Conservation (phyloP, 2,797 vertebrate species). For the Xerus rutilus region DNA sequence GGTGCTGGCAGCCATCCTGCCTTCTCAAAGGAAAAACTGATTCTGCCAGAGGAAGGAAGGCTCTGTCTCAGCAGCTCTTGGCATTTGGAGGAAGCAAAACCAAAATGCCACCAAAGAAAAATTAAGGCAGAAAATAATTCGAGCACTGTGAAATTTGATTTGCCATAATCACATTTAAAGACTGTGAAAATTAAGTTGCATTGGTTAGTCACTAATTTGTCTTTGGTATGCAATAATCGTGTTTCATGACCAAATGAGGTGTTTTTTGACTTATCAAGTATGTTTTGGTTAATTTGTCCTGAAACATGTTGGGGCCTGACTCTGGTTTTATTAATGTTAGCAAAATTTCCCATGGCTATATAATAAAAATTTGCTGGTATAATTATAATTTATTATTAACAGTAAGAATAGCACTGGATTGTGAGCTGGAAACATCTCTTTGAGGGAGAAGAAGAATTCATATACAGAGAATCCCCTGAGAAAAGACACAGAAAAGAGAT, state of each 20-base stretch:
- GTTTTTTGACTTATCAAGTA: not conserved
- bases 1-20: not conserved
- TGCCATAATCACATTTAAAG: not conserved
- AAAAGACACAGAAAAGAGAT: not conserved
- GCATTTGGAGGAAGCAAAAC: not conserved
- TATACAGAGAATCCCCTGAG: not conserved
- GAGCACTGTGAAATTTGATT: not conserved
- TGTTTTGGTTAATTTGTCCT: not conserved
- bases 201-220: not conserved
- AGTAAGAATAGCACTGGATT: not conserved
- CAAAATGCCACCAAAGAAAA: constrained; percentile 7
- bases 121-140: not conserved
- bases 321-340: not conserved
- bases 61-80: not conserved
- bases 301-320: not conserved
- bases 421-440: not conserved
- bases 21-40: constrained; percentile 17
- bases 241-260: not conserved
- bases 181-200: not conserved
- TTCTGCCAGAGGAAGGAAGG: not conserved
- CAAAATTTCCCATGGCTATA: not conserved
- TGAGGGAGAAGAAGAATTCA: not conserved
- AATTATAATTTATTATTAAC: constrained; percentile 44
- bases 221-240: not conserved
- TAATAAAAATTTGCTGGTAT: constrained; percentile 36